A percentile compares a stretch with the other conserved stretches of the same genome.
Conservation (phyloP, 2,113 vertebrate genomes). For the Gallinago paraguaiae region DNA sequence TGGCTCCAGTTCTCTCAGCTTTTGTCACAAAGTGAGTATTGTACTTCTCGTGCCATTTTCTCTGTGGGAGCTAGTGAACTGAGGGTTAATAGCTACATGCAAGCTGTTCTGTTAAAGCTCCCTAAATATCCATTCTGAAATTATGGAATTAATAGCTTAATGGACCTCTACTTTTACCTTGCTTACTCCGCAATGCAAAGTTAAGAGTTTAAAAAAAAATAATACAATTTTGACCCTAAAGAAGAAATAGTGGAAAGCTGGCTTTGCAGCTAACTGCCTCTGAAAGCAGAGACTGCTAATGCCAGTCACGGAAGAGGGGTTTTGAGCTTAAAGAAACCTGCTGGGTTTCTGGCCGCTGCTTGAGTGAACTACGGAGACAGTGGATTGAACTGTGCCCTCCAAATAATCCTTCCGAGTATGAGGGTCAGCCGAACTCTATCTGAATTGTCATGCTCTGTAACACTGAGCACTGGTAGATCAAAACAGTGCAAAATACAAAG, state of each 20-base stretch:
- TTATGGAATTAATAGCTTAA: neutral
- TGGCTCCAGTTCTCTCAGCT: constrained; percentile 83
- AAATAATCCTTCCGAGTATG: neutral
- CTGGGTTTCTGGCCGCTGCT: neutral
- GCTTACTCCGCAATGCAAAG: neutral
- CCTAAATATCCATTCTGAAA: neutral
- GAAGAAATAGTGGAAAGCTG: neutral
- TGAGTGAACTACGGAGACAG: neutral
- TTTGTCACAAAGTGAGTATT: constrained; percentile 92
- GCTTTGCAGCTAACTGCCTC: neutral
- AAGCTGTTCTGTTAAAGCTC: neutral
- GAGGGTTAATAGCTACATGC: neutral
- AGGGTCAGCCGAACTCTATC: neutral
- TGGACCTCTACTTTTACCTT: neutral
- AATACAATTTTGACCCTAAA: neutral
- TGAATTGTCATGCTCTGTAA: neutral
- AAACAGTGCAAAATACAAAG: neutral
- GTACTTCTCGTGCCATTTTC: neutral
- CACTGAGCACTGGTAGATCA: neutral
- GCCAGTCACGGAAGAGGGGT: neutral
- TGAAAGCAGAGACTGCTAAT: neutral
- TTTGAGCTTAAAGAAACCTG: neutral
- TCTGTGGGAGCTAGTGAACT: neutral
- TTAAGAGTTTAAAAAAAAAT: neutral
- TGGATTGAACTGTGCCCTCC: neutral